Percentiles rank a stretch among this genome's conserved stretches.
Evolutionary conservation across 2,797 vertebrate genomes (phyloP).

Genomic region (Aphelocoma californica): DNA sequence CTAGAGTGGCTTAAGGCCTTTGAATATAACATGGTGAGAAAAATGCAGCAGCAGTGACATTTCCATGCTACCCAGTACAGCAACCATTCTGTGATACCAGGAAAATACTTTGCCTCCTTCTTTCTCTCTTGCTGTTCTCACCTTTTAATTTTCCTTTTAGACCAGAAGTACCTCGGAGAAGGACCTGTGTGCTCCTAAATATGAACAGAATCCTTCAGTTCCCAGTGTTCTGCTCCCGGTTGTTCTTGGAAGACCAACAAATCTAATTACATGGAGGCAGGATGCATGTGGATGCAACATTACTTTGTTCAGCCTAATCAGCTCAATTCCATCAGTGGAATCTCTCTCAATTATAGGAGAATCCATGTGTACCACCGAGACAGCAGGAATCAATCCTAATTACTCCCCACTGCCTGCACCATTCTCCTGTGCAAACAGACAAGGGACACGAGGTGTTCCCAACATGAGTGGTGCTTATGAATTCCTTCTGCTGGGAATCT

Average conservation of each 20-base stretch:
- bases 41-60: neutral
- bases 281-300: constrained; percentile 52
- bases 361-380: constrained; percentile 34
- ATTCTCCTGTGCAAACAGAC: constrained; percentile 28
- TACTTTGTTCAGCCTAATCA: constrained; percentile 62
- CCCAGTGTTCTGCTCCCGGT: neutral
- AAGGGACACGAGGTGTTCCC: neutral
- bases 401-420: constrained; percentile 36
- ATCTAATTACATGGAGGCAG: constrained; percentile 46
- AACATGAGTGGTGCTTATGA: fast-evolving
- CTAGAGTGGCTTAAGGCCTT: neutral
- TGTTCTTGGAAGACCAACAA: constrained; percentile 30
- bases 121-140: neutral
- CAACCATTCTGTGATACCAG: neutral
- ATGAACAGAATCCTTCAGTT: neutral
- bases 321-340: constrained; percentile 31
- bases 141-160: neutral
- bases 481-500: neutral
- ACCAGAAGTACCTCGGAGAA: neutral
- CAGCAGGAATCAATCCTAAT: constrained; percentile 66
- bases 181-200: neutral
- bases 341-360: constrained; percentile 58
- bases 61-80: neutral
- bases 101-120: neutral
- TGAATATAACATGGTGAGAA: neutral